Conservation (phyloP, 2,888 invertebrate genomes). For the Neoaliturus tenellus region DNA sequence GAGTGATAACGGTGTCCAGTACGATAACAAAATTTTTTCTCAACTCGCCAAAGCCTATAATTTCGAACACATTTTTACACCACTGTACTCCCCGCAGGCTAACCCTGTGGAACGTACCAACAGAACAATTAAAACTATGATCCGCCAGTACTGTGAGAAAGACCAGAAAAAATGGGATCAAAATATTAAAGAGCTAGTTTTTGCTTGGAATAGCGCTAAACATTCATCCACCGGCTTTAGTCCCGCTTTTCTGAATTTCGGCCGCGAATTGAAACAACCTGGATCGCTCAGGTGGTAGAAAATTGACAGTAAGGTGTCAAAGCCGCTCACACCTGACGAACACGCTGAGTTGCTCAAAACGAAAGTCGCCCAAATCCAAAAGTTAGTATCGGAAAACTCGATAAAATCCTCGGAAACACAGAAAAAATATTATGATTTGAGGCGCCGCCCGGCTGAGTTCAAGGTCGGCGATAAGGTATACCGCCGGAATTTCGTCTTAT, state of each 20-base stretch:
- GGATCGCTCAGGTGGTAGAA: not conserved
- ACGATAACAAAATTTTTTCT: not conserved
- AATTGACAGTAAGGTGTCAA: not conserved
- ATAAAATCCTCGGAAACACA: not conserved
- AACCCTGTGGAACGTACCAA: not conserved
- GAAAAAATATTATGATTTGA: not conserved
- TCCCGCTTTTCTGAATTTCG: not conserved
- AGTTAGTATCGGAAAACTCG: not conserved
- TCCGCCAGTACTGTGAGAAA: not conserved
- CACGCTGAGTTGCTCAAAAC: not conserved
- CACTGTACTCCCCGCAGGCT: not conserved
- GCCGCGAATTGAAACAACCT: not conserved
- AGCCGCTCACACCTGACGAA: not conserved
- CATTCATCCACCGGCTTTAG: not conserved
- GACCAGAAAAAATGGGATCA: not conserved
- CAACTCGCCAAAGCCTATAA: not conserved
- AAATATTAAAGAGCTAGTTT: not conserved
- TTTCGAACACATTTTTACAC: not conserved
- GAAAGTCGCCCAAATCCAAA: not conserved
- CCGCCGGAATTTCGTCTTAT: slow-evolving; percentile 12
- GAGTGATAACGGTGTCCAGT: not conserved
- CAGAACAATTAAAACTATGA: not conserved
- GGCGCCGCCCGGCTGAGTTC: slow-evolving; percentile 32
- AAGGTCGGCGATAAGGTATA: slow-evolving; percentile 41
- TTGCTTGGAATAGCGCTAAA: not conserved